Evolutionary conservation across 2,888 invertebrate species (phyloP).

Genomic region (Gastracanthus pulcherrimus): DNA sequence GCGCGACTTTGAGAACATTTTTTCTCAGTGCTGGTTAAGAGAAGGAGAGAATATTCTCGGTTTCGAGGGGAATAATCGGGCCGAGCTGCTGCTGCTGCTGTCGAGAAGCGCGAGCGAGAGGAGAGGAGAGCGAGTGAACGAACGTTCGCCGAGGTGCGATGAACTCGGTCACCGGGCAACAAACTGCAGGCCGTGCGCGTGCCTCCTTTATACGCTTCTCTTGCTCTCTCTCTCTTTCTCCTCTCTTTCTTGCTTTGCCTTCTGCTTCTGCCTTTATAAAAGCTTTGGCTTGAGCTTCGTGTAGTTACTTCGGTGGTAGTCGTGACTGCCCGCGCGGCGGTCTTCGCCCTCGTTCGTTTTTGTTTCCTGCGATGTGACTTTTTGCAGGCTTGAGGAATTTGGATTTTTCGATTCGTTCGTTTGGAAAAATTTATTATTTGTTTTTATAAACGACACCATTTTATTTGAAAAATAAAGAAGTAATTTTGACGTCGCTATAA

Average conservation of each 20-base stretch:
- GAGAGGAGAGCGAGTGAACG: slow-evolving; percentile 61
- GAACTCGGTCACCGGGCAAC: slow-evolving; percentile 78
- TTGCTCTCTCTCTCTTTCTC: slow-evolving; percentile 39
- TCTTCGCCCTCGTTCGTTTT: slow-evolving; percentile 50
- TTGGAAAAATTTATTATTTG: background rate
- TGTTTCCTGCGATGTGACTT: slow-evolving; percentile 24
- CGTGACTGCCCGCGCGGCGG: slow-evolving; percentile 17
- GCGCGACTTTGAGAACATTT: background rate
- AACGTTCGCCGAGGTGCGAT: slow-evolving; percentile 70
- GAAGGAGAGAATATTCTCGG: slow-evolving; percentile 72
- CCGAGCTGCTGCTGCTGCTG: no score
- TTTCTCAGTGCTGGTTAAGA: background rate
- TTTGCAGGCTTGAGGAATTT: slow-evolving; percentile 46
- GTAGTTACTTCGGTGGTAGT: no score
- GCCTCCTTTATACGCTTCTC: slow-evolving; percentile 18
- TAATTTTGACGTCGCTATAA: background rate
- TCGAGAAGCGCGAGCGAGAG: background rate
- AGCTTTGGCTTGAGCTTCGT: no score
- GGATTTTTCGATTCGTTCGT: background rate
- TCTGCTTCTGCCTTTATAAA: background rate
- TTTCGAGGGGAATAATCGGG: slow-evolving; percentile 66
- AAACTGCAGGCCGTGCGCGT: slow-evolving; percentile 70
- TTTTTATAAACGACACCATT: no score
- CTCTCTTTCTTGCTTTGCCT: slow-evolving; percentile 4
- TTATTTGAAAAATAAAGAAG: background rate